These are phyloP conservation scores for Amblyjoppa proteus DNA, from an alignment of 2,888 invertebrate genomes.

Conservation along the genomic window DNA sequence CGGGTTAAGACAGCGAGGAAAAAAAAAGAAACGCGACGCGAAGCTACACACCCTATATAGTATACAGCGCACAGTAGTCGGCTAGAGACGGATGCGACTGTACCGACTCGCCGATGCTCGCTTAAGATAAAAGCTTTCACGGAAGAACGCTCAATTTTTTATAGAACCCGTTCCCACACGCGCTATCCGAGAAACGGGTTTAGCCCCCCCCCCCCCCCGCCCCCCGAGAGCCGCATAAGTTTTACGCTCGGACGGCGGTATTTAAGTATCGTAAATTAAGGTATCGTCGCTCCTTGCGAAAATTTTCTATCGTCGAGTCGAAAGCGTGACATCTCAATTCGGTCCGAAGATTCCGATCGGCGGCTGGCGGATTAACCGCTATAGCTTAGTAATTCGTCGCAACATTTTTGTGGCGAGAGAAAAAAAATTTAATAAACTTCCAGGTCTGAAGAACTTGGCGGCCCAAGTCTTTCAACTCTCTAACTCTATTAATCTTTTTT, in stretches of 20 bases:
- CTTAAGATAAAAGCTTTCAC: conserved; percentile 77
- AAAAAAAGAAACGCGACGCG: conserved; percentile 38
- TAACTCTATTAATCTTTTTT: too few species aligned
- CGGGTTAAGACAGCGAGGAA: not conserved
- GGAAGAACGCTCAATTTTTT: conserved; percentile 81
- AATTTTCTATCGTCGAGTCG: conserved; percentile 57
- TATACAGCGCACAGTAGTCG: not conserved
- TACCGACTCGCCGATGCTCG: conserved; percentile 60
- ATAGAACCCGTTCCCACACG: conserved; percentile 82
- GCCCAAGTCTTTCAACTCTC: too few species aligned
- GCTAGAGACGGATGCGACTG: conserved; percentile 36
- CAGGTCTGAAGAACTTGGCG: too few species aligned
- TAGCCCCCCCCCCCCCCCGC: not conserved
- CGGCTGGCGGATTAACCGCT: not conserved
- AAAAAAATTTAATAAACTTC: too few species aligned
- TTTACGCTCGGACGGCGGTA: conserved; percentile 79
- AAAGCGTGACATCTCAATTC: conserved; percentile 80
- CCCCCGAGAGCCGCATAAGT: conserved; percentile 21
- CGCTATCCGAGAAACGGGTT: conserved; percentile 65
- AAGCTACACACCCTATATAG: conserved; percentile 33
- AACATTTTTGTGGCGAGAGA: too few species aligned
- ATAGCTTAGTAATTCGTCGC: not conserved
- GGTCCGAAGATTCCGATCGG: not conserved
- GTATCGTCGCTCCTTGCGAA: conserved; percentile 71
- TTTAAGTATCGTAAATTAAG: conserved; percentile 81